phyloP scores from a whole-genome alignment of 2,888 invertebrate species.

The Labia minor region DNA sequence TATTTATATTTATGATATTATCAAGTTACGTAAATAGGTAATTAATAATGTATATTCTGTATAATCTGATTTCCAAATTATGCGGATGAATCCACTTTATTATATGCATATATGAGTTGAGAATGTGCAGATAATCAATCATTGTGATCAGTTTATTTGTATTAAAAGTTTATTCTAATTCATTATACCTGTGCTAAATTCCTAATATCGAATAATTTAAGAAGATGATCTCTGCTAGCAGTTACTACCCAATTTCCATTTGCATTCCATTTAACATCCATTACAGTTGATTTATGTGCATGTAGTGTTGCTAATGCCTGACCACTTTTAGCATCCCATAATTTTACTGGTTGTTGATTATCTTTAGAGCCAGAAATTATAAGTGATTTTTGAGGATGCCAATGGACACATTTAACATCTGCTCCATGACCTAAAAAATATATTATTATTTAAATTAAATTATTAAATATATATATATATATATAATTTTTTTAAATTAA shows the following conservation, averaged over 20 bases:
- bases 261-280: slow-evolving; percentile 98
- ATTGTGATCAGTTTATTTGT: too few relatives aligned
- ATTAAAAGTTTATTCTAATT: too few relatives aligned
- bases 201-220: slow-evolving; percentile 94
- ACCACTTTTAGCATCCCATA: slow-evolving; percentile 98
- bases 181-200: slow-evolving; percentile 73
- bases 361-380: slow-evolving; percentile 98
- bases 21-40: too few relatives aligned
- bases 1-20: too few relatives aligned
- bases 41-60: too few relatives aligned
- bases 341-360: slow-evolving; percentile 97
- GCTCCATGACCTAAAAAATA: slow-evolving; percentile 73
- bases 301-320: slow-evolving; percentile 92
- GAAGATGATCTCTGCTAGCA: slow-evolving; percentile 92
- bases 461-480: slow-evolving; percentile 18
- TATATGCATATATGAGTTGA: too few relatives aligned
- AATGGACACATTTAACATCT: slow-evolving; percentile 98
- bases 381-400: slow-evolving; percentile 97
- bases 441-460: slow-evolving; percentile 7
- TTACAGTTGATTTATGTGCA: slow-evolving; percentile 98
- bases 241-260: slow-evolving; percentile 99
- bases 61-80: too few relatives aligned
- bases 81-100: too few relatives aligned
- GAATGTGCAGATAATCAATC: too few relatives aligned
- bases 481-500: slow-evolving; percentile 7